Evolutionary conservation across 2,113 vertebrate species (phyloP).

Genomic region (Sitta europaea): DNA sequence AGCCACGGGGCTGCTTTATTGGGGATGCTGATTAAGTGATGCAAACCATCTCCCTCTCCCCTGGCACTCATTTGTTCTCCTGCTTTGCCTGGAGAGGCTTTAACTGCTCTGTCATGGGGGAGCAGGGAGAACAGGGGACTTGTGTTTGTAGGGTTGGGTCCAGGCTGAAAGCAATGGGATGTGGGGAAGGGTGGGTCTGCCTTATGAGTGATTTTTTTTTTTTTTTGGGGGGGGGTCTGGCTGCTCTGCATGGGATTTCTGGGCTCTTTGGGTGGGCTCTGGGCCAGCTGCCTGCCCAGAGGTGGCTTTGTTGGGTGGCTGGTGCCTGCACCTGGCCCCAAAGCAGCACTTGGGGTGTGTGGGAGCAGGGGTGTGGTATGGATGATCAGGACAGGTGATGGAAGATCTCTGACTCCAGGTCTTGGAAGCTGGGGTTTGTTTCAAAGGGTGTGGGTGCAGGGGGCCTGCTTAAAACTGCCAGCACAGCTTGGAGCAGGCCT

Average conservation of each 20-base stretch:
- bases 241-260: not conserved
- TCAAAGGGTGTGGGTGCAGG: too few species aligned
- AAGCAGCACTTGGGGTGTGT: not conserved
- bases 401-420: too few species aligned
- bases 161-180: not conserved
- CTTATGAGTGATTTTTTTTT: fast-evolving
- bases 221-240: not conserved
- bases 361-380: too few species aligned
- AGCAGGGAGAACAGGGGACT: not conserved
- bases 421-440: too few species aligned
- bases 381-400: too few species aligned
- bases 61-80: constrained; percentile 31
- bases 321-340: not conserved
- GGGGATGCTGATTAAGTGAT: constrained; percentile 51
- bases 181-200: not conserved
- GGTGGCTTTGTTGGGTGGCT: not conserved
- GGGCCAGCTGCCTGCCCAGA: not conserved
- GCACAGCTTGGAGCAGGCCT: too few species aligned
- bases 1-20: constrained; percentile 47
- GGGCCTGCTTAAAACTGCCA: too few species aligned
- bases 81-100: not conserved
- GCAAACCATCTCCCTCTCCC: constrained; percentile 57
- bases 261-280: not conserved
- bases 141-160: not conserved
- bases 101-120: not conserved